A percentile compares a stretch with the other conserved stretches of the same genome.
phyloP scores from a whole-genome alignment of 2,797 vertebrate species.

The Ctenochaetus hawaiiensis region DNA sequence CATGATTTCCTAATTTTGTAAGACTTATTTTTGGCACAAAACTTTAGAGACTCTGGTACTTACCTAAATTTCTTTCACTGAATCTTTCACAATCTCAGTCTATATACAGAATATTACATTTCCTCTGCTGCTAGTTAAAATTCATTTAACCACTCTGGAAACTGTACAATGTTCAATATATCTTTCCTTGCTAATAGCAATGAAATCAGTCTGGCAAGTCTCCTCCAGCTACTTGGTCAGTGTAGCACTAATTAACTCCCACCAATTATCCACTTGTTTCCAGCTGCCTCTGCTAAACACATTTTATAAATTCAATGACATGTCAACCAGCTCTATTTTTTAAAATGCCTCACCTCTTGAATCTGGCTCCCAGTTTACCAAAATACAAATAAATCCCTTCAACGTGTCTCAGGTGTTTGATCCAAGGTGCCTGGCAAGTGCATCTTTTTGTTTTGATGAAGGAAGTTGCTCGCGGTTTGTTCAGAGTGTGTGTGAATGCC shows the following conservation, averaged over 20 bases:
- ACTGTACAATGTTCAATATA: not conserved
- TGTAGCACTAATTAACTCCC: conserved; percentile 7
- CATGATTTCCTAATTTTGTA: not conserved
- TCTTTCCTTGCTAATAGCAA: not conserved
- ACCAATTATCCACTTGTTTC: conserved; percentile 30
- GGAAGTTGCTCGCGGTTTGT: conserved; percentile 19
- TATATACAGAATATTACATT: conserved; percentile 11
- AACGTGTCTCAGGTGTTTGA: conserved; percentile 13
- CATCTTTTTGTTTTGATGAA: conserved; percentile 31
- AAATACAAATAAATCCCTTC: conserved; percentile 19
- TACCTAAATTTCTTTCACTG: not conserved
- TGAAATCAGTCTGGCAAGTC: not conserved
- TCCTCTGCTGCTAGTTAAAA: not conserved
- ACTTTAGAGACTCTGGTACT: not conserved
- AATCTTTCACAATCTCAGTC: not conserved
- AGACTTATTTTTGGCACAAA: not conserved
- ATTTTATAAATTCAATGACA: not conserved
- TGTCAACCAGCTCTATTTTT: not conserved
- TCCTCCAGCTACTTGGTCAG: not conserved
- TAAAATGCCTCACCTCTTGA: conserved; percentile 63
- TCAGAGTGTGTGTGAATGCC: conserved; percentile 23
- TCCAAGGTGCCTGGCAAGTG: not conserved
- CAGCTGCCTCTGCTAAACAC: conserved; percentile 14
- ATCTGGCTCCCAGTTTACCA: not conserved
- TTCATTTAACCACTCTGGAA: not conserved